These are phyloP conservation scores for Babyrousa celebensis DNA, from an alignment of 2,797 vertebrate genomes.

Conservation along the genomic window DNA sequence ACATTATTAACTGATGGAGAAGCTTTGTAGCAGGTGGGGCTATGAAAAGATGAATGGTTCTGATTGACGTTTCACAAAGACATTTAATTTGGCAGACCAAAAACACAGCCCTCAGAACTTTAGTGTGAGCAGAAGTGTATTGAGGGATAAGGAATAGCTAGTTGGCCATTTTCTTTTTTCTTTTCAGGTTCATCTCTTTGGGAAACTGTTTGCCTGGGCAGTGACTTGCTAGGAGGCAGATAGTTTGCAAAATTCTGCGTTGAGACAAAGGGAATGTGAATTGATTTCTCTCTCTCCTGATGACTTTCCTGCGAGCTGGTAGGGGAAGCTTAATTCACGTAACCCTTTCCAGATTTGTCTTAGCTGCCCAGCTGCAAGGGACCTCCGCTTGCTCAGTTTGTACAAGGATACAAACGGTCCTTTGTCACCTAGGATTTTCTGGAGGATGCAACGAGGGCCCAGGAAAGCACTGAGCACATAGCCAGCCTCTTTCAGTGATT, in stretches of 20 bases:
- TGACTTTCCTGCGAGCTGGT: background rate
- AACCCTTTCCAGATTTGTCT: background rate
- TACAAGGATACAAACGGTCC: background rate
- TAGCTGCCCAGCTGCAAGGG: background rate
- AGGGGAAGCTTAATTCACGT: background rate
- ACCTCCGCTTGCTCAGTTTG: background rate
- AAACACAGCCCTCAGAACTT: background rate
- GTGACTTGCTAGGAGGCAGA: background rate
- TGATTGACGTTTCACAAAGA: background rate
- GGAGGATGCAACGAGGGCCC: rapidly evolving
- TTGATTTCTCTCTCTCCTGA: background rate
- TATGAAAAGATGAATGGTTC: background rate
- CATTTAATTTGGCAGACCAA: background rate
- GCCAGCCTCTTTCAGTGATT: background rate
- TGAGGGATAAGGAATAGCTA: background rate
- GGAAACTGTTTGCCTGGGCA: background rate
- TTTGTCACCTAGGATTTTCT: background rate
- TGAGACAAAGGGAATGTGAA: background rate
- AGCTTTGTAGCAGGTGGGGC: background rate
- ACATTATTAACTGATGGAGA: background rate
- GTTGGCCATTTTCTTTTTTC: background rate
- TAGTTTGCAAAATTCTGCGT: background rate
- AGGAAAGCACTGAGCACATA: background rate
- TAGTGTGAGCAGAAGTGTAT: background rate
- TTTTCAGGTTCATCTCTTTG: background rate